Evolutionary conservation across 92 coral and sea anemone genomes (phyloP).

Genomic region (Parazoanthus atlanticus): DNA sequence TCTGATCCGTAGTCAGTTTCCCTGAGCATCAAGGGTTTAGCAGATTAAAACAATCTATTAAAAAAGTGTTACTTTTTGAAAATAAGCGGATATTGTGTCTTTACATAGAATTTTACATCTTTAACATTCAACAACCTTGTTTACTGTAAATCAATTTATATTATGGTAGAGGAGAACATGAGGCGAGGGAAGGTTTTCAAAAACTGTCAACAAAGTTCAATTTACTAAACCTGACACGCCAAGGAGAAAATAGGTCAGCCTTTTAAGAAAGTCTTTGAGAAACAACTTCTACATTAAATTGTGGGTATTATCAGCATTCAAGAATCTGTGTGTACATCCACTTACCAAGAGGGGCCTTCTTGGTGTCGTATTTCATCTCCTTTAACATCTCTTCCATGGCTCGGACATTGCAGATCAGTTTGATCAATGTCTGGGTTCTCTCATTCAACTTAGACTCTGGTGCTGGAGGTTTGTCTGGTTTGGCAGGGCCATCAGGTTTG

Average conservation of each 20-base stretch:
- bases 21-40: slow-evolving; percentile 49
- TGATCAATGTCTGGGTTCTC: slow-evolving; percentile 82
- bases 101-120: no score
- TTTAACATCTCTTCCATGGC: slow-evolving; percentile 97
- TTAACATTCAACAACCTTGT: no score
- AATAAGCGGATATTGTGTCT: no score
- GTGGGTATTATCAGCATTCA: not conserved
- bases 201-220: no score
- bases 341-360: slow-evolving; percentile 95
- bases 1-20: slow-evolving; percentile 93
- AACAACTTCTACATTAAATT: not conserved
- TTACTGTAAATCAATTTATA: no score
- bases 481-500: slow-evolving; percentile 80
- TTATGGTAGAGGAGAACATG: no score
- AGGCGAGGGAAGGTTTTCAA: no score
- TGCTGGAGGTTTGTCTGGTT: slow-evolving; percentile 75
- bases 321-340: not conserved
- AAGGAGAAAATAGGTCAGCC: no score
- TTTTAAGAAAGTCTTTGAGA: no score
- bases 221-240: not conserved
- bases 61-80: not conserved
- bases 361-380: slow-evolving; percentile 96
- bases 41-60: no score
- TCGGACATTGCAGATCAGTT: slow-evolving; percentile 86
- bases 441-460: slow-evolving; percentile 79